phyloP scores from a whole-genome alignment of 2,888 invertebrate genomes.

The Mythimna pallens region DNA sequence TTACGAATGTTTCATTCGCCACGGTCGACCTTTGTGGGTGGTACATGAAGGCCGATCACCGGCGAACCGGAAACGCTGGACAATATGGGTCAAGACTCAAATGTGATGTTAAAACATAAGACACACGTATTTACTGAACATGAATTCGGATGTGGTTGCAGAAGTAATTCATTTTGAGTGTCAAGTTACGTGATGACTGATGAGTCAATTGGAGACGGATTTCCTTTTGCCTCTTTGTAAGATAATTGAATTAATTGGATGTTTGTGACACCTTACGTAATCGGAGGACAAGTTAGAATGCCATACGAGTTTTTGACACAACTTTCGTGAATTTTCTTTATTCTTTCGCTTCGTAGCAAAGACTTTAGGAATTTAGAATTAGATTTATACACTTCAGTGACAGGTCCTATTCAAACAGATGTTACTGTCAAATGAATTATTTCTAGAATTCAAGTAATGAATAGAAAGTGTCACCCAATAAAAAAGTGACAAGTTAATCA shows the following conservation, averaged over 20 bases:
- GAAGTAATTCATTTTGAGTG: conserved; percentile 28
- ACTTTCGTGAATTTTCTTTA: conserved; percentile 17
- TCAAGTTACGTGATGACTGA: conserved; percentile 39
- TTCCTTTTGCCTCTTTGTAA: conserved; percentile 28
- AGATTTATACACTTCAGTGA: conserved; percentile 21
- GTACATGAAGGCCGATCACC: conserved; percentile 71
- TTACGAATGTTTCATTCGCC: conserved; percentile 68
- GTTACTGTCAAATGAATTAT: conserved; percentile 38
- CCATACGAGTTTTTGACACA: conserved; percentile 18
- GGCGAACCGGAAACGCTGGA: conserved; percentile 74
- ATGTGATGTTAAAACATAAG: conserved; percentile 61
- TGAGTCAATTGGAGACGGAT: conserved; percentile 43
- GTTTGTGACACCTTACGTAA: conserved; percentile 22
- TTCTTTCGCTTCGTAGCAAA: conserved; percentile 13
- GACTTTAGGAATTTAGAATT: conserved; percentile 23
- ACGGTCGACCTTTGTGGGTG: conserved; percentile 70
- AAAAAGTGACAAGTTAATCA: conserved; percentile 66
- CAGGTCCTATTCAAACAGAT: conserved; percentile 28
- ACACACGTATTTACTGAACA: conserved; percentile 39
- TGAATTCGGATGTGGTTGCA: conserved; percentile 32
- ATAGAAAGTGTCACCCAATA: conserved; percentile 54
- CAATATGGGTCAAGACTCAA: conserved; percentile 72
- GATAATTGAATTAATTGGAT: conserved; percentile 29
- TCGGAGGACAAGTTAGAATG: conserved; percentile 5
- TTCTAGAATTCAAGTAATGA: conserved; percentile 42